Evolutionary conservation across 2,797 vertebrate species (phyloP), one percentile per base, ranked within the genome.

Genomic region (Galaxias olidus): DNA sequence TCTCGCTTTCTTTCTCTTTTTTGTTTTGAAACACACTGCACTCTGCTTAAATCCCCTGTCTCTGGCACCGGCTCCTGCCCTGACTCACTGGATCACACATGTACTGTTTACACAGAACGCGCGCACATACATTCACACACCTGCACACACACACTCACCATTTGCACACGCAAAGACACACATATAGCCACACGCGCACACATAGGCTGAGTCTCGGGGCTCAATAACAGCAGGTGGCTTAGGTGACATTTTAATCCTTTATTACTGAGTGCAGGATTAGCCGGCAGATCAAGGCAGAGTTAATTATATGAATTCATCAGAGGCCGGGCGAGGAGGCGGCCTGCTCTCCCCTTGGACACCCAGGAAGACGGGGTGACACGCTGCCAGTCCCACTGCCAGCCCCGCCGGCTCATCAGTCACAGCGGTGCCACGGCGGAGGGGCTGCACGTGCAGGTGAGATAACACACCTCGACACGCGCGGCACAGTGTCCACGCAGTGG

Each of bases 231-330:
- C 89, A 91, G 91, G 91, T 93, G 91, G 86, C 84, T 91, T 87
- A 91, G 90, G 90, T 90, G 87, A 91, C 90, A 91, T 90, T 90
- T 90, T 90, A 91, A 90, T 93, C 91, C 91, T 85, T 90, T 90
- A 90, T 91, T 92, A 92, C 89, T 84, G 86, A 90, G 89, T 83
- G 84, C 81, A 85, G 91, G 90, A 92, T 92, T 92, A 92, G 88
- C 88, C 84, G 81, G 84, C 90, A 90, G 90, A 93, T 92, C 90
- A 91, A 88, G 90, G 84, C 87, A 86, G 84, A 92, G 90, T 92
- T 93, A 90, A 92, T 93, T 91, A 93, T 89, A 91, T 89, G 89
- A 91, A 93, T 91, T 90, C 87, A 92, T 93, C 90, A 89, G 89
- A 89, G 89, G 80, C 86, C 83, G 87, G 85, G 85, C 69, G 51